phyloP scores from a whole-genome alignment of 2,113 vertebrate species.

The Ploceus nigricollis region DNA sequence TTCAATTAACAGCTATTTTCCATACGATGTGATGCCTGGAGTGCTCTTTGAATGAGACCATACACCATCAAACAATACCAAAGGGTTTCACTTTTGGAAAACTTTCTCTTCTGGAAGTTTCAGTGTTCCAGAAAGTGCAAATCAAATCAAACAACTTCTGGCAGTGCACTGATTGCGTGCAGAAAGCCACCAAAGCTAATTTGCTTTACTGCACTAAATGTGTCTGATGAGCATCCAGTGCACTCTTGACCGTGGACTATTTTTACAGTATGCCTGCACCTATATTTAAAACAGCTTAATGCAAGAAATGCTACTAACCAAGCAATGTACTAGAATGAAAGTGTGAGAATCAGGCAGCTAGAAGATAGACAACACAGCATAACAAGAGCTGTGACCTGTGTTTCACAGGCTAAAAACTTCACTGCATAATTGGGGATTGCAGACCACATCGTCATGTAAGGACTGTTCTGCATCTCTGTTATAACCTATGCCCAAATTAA shows the following conservation, averaged over 20 bases:
- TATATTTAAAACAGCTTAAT: neutral
- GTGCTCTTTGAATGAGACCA: neutral
- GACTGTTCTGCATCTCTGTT: neutral
- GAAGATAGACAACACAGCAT: neutral
- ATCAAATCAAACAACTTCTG: neutral
- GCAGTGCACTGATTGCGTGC: rapidly evolving
- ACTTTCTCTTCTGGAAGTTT: neutral
- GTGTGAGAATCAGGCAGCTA: neutral
- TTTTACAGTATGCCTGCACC: neutral
- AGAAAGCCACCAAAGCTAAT: neutral
- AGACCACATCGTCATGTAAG: neutral
- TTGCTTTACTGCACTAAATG: neutral
- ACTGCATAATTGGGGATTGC: rapidly evolving
- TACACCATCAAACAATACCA: neutral
- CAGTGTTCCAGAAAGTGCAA: neutral
- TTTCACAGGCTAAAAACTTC: neutral
- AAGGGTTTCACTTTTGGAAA: neutral
- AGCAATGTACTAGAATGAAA: neutral
- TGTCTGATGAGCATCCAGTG: neutral
- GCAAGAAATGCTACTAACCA: neutral
- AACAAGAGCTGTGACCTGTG: neutral
- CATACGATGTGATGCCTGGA: neutral
- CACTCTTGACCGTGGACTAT: neutral
- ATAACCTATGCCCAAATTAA: neutral
- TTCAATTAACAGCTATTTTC: neutral